These are phyloP conservation scores for Nineta flava DNA, from an alignment of 2,888 invertebrate species.

Conservation along the genomic window DNA sequence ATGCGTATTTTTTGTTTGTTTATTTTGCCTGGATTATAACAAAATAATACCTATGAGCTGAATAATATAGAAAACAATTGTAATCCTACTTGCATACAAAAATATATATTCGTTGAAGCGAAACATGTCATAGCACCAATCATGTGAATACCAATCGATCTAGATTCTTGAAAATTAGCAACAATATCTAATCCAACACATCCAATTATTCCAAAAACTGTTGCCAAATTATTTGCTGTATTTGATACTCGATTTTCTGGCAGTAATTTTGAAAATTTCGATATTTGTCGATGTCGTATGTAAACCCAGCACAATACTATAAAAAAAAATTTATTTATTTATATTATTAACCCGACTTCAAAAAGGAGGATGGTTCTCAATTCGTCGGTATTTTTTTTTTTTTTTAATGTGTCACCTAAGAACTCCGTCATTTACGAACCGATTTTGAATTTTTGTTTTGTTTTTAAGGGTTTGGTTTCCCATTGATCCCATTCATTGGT, in stretches of 20 bases:
- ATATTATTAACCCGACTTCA: too few relatives aligned
- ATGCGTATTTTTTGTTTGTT: too few relatives aligned
- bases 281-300: slow-evolving; percentile 36
- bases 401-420: too few relatives aligned
- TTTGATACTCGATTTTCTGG: slow-evolving; percentile 15
- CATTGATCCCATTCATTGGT: too few relatives aligned
- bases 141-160: slow-evolving; percentile 34
- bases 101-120: slow-evolving; percentile 35
- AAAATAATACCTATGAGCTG: too few relatives aligned
- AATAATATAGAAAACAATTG: too few relatives aligned
- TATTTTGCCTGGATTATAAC: too few relatives aligned
- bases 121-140: slow-evolving; percentile 40
- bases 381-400: too few relatives aligned
- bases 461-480: too few relatives aligned
- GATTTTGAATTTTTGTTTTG: too few relatives aligned
- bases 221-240: slow-evolving; percentile 24
- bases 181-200: slow-evolving; percentile 38
- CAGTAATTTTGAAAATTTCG: slow-evolving; percentile 21
- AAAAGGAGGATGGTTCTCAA: too few relatives aligned
- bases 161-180: slow-evolving; percentile 44
- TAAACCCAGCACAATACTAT: slow-evolving; percentile 35
- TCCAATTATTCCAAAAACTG: slow-evolving; percentile 31
- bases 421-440: too few relatives aligned
- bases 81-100: slow-evolving; percentile 33
- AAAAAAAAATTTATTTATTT: slow-evolving; percentile 10